Conservation (phyloP, 2,113 vertebrate genomes). For the Leucoraja erinaceus region DNA sequence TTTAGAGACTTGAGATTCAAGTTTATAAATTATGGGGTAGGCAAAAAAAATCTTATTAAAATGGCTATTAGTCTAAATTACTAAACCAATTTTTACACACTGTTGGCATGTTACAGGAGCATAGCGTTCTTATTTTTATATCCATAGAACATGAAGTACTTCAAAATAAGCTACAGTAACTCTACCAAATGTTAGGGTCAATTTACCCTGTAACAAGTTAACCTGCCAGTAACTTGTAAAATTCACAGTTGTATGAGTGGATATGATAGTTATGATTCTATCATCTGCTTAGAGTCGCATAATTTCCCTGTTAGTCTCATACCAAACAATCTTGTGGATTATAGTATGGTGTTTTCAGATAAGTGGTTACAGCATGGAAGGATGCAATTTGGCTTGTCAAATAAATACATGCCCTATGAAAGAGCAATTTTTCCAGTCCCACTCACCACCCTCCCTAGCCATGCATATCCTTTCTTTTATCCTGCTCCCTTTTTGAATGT, state of each 20-base stretch:
- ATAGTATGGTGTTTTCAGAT: neutral
- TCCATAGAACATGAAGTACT: conserved; percentile 33
- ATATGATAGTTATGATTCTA: neutral
- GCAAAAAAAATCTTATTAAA: neutral
- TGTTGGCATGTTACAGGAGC: conserved; percentile 15
- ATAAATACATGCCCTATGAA: too few relatives aligned
- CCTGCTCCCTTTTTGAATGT: too few relatives aligned
- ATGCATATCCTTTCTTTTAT: too few relatives aligned
- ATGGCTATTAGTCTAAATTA: neutral
- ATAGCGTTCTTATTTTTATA: conserved; percentile 14
- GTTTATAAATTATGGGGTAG: neutral
- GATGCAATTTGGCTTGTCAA: too few relatives aligned
- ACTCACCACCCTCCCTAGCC: too few relatives aligned
- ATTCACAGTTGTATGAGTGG: neutral
- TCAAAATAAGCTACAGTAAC: conserved; percentile 32
- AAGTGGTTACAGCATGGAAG: too few relatives aligned
- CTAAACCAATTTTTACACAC: conserved; percentile 26
- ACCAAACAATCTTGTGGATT: too few relatives aligned
- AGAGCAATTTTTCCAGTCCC: too few relatives aligned
- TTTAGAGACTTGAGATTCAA: neutral
- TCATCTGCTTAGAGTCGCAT: neutral
- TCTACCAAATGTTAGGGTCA: conserved; percentile 26
- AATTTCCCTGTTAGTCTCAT: neutral
- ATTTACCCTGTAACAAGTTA: conserved; percentile 32
- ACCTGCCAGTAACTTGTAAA: conserved; percentile 32